Percentiles rank a stretch among this genome's conserved stretches.
Conservation (phyloP, 2,888 invertebrate species). For the Hydropsyche betteni region DNA sequence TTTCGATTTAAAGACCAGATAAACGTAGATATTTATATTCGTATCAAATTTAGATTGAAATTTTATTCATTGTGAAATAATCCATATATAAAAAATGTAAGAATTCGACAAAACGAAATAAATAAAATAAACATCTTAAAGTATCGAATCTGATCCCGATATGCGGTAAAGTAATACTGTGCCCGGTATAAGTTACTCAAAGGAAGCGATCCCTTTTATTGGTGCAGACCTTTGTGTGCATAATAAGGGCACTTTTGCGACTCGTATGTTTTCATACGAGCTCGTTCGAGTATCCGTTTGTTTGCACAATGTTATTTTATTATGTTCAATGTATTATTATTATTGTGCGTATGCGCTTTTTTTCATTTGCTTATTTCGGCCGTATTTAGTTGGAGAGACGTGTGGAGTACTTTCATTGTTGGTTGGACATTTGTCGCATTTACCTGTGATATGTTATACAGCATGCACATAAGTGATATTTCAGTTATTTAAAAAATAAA, state of each 20-base stretch:
- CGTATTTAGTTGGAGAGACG: neutral
- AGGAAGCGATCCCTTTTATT: constrained; percentile 46
- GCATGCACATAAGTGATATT: neutral
- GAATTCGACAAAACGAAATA: too few relatives aligned
- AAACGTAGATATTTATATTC: too few relatives aligned
- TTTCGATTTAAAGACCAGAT: too few relatives aligned
- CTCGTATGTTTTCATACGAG: constrained; percentile 29
- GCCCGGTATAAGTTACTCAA: constrained; percentile 43
- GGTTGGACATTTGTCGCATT: constrained; percentile 6
- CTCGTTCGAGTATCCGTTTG: constrained; percentile 39
- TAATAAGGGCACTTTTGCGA: constrained; percentile 31
- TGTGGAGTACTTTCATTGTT: constrained; percentile 3
- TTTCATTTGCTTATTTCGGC: neutral
- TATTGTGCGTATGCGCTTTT: constrained; percentile 18
- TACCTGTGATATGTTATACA: constrained; percentile 1
- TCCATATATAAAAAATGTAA: too few relatives aligned
- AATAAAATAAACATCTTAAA: too few relatives aligned
- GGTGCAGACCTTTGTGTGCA: neutral
- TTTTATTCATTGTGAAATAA: too few relatives aligned
- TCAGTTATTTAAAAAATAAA: neutral
- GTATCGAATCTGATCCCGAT: constrained; percentile 12
- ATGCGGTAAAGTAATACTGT: constrained; percentile 45
- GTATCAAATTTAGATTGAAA: too few relatives aligned
- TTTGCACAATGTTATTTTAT: constrained; percentile 43
- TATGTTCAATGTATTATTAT: constrained; percentile 26